Evolutionary conservation across 2,113 vertebrate species (phyloP).

Genomic region (Sarotherodon lohbergeri): DNA sequence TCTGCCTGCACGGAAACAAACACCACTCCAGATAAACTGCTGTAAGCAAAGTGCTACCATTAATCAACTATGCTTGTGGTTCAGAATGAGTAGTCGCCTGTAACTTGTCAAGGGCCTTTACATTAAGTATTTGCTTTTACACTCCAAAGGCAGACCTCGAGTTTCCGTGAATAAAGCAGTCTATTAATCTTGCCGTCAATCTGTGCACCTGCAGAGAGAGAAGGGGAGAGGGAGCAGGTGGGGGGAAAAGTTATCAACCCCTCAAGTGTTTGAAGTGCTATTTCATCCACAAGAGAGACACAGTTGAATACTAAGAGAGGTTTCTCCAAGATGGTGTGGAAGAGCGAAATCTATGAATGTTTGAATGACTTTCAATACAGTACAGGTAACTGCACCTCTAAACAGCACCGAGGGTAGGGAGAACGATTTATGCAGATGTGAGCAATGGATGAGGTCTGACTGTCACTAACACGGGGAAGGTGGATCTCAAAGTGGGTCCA

Average conservation of each 20-base stretch:
- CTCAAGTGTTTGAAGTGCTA: slow-evolving; percentile 30
- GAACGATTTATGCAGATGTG: neutral
- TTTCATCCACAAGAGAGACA: slow-evolving; percentile 32
- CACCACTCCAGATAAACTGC: slow-evolving; percentile 42
- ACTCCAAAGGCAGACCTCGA: slow-evolving; percentile 10
- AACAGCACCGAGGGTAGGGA: neutral
- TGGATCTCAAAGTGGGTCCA: neutral
- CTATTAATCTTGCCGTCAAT: slow-evolving; percentile 46
- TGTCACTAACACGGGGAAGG: neutral
- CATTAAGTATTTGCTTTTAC: slow-evolving; percentile 37
- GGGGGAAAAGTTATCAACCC: neutral
- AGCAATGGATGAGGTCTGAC: neutral
- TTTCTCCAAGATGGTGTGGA: neutral
- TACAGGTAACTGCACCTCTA: slow-evolving; percentile 4
- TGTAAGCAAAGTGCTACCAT: slow-evolving; percentile 48
- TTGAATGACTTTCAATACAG: slow-evolving; percentile 46
- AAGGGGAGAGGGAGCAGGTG: neutral
- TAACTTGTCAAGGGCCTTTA: slow-evolving; percentile 39
- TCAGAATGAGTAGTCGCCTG: slow-evolving; percentile 4
- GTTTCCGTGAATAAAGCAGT: slow-evolving; percentile 38
- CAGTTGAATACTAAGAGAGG: slow-evolving; percentile 28
- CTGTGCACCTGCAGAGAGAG: slow-evolving; percentile 19
- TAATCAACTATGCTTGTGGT: slow-evolving; percentile 27
- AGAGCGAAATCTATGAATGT: neutral
- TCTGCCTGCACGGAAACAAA: slow-evolving; percentile 19